Evolutionary conservation across 2,888 invertebrate genomes (phyloP).

Genomic region (Scaptomyza reducta): DNA sequence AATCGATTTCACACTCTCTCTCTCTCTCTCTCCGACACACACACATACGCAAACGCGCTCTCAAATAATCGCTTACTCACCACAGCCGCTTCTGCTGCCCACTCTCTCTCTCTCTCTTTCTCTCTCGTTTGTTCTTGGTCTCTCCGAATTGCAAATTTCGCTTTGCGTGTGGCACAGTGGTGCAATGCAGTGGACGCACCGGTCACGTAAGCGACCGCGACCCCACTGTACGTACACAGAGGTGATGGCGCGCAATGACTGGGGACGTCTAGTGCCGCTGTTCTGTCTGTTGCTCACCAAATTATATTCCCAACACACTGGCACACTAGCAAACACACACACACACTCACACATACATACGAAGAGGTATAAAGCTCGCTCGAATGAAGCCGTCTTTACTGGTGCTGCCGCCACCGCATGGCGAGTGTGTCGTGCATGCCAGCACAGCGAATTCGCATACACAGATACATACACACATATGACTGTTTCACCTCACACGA

Average conservation of each 20-base stretch:
- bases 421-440: conserved; percentile 67
- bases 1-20: conserved; percentile 51
- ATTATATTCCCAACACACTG: conserved; percentile 14
- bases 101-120: conserved; percentile 5
- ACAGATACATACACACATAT: conserved; percentile 40
- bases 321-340: conserved; percentile 12
- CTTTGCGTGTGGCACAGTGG: conserved; percentile 57
- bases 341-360: conserved; percentile 1
- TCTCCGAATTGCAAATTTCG: conserved; percentile 46
- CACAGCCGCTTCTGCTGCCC: conserved; percentile 21
- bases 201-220: conserved; percentile 53
- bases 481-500: conserved; percentile 63
- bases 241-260: conserved; percentile 32
- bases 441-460: conserved; percentile 61
- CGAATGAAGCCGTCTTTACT: conserved; percentile 1
- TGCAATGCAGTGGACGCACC: conserved; percentile 50
- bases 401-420: conserved; percentile 40
- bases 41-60: conserved; percentile 7
- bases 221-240: conserved; percentile 49
- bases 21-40: conserved; percentile 3
- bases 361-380: conserved; percentile 20
- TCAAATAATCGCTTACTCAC: conserved; percentile 38
- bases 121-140: conserved; percentile 3
- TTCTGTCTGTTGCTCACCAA: conserved; percentile 53
- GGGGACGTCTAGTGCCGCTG: conserved; percentile 35